Percentiles rank a stretch among this genome's conserved stretches.
Evolutionary conservation across 2,113 vertebrate genomes (phyloP).

Genomic region (Apaloderma vittatum): DNA sequence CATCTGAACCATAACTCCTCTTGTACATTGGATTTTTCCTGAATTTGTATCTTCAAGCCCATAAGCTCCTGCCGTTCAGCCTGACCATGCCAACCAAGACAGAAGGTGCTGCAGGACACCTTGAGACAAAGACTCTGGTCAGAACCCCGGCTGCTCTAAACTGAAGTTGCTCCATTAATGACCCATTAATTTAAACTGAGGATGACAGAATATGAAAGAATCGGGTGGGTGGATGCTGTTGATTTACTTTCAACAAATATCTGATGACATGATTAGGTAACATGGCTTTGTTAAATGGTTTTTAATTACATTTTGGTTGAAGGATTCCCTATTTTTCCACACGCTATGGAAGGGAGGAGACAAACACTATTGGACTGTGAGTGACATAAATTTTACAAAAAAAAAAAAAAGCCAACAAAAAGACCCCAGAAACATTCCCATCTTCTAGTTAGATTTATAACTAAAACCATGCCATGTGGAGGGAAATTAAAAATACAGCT

Average conservation of each 20-base stretch:
- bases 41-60: background rate
- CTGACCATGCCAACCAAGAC: background rate
- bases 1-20: background rate
- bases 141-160: background rate
- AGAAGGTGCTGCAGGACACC: background rate
- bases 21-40: too few species aligned
- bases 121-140: background rate
- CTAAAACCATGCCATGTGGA: background rate
- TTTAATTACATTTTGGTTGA: conserved; percentile 2
- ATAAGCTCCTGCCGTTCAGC: background rate
- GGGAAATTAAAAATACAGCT: background rate
- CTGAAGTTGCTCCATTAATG: background rate
- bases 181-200: background rate
- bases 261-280: background rate
- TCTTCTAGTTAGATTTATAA: background rate
- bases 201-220: background rate
- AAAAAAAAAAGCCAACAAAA: background rate
- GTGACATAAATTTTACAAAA: background rate
- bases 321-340: background rate
- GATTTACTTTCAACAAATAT: conserved; percentile 27
- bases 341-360: background rate
- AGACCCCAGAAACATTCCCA: background rate
- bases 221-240: background rate
- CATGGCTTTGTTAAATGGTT: background rate
- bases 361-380: background rate